Base-by-base conservation (phyloP, 2,797 vertebrate species). In the Sebastes itinus region DNA sequence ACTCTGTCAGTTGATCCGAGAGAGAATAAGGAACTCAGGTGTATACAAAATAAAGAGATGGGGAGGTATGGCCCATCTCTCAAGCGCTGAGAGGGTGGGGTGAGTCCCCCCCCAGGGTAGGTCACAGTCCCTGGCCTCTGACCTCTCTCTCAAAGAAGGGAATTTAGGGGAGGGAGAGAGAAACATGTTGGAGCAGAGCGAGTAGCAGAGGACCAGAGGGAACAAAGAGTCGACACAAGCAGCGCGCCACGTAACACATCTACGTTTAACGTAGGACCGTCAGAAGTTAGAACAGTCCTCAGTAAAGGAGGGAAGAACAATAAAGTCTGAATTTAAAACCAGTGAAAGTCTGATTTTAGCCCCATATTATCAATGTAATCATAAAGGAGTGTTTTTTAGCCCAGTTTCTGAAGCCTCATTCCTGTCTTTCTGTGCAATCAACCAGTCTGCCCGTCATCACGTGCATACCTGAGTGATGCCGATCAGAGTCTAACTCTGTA, bases 21-120 rank as follows among this genome's bases (percentile, higher is more conserved):
- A 18, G 61, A 90, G 88, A 89, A 91, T 77, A 87, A 89, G 87
- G 70, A 82, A 87, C 87, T 93, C 93, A 94, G 94, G 94, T 94
- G 94, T 94, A 80, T 94, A 94, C 94, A 95, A 95, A 95, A 94
- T 92, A 95, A 89, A 90, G 92, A 92, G 86, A 90, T 88, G 90
- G 72, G 75, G 72, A 86, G 78, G 82, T 85, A 77, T 60, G 67
- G 82, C 60, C 69, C 78, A 82, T 93, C 89, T 92, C 87, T 92
- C 67, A 86, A 79, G 85, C 61, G 58, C 58, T 18, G 56, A 55
- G 80, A 63, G 54, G 68, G 72, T 35, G 61, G 60, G 72, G 64
- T 30, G 71, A 54, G 83, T 61, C 81, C 72, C 80, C 84, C 94
- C 94, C 89, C 82, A 85, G 93, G 94, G 88, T 85, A 88, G 94